Percentiles rank a stretch among this genome's conserved stretches.
phyloP scores from a whole-genome alignment of 2,888 invertebrate genomes.

The Chrysopilus asiliformis region DNA sequence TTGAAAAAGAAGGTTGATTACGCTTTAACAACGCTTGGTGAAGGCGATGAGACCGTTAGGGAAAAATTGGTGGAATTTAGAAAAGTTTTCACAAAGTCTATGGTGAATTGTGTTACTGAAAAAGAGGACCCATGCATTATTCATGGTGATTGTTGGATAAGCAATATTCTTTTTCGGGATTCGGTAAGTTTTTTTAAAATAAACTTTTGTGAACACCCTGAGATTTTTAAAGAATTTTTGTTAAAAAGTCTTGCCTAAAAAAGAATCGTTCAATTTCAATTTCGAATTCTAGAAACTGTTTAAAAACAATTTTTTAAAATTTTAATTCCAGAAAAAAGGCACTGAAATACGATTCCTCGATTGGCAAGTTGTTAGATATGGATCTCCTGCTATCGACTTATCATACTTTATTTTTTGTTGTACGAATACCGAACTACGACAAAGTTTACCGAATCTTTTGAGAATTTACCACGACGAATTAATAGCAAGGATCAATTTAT shows the following conservation, averaged over 20 bases:
- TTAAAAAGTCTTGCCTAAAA: too few species aligned
- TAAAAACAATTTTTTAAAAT: too few species aligned
- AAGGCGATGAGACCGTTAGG: slow-evolving; percentile 6
- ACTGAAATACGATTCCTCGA: slow-evolving; percentile 10
- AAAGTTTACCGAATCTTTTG: slow-evolving; percentile 5
- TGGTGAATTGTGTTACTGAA: slow-evolving; percentile 7
- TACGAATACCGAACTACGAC: slow-evolving; percentile 9
- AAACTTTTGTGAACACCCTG: not conserved
- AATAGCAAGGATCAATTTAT: slow-evolving; percentile 5
- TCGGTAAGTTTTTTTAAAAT: slow-evolving; percentile 2
- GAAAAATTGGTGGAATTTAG: slow-evolving; percentile 5
- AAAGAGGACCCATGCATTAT: slow-evolving; percentile 11
- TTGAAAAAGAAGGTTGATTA: slow-evolving; percentile 6
- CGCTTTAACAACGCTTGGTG: slow-evolving; percentile 5
- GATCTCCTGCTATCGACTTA: slow-evolving; percentile 12
- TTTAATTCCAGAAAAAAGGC: not conserved
- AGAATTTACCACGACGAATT: slow-evolving; percentile 7
- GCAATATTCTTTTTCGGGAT: slow-evolving; percentile 11
- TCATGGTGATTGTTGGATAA: slow-evolving; percentile 14
- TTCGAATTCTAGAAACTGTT: too few species aligned
- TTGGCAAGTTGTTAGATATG: slow-evolving; percentile 13
- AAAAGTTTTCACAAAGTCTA: slow-evolving; percentile 5
- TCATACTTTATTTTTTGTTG: slow-evolving; percentile 13
- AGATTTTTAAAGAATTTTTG: too few species aligned
- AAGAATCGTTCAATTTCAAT: too few species aligned